Evolutionary conservation across 2,113 vertebrate genomes (phyloP), one percentile per base, ranked within the genome.

Genomic region (Irena cyanogastra): DNA sequence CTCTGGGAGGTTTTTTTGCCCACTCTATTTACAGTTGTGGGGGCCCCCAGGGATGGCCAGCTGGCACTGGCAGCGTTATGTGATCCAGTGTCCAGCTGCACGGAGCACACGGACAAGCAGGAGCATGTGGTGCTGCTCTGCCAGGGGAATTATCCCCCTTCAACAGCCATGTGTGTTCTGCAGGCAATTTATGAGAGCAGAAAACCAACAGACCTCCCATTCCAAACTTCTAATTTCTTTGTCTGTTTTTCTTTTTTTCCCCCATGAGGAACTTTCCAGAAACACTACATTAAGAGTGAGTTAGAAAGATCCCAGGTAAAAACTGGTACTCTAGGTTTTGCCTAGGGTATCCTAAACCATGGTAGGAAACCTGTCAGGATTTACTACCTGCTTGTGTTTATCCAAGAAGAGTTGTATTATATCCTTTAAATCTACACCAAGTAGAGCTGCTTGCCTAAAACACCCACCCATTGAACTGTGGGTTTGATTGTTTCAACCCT

Each of bases 181-280:
- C 64, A 83, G 45, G 27, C 52, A 66, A 59, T 96, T 94, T 95
- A 77, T 77, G 56, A 30, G 59, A 93, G 52, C 68, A 94, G 63
- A 94, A 93, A 90, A 33, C 50, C 59, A 93, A 44, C 71, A 90
- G 54, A 44, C 50, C 59, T 83, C 50, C 54, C 10, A 13, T 77
- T 83, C 66, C 54, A 90, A 83, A 39, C 33, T 74, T 91, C 53
- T 77, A 23, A 89, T 87, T 91, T 92, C 61, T 76, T 88, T 61
- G 35, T 56, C 22, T 80, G 4, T 4, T 6, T 30, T n/a, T 28
- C 44, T 30, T 47, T 50, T 56, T 47, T 54, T 13, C 4, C 13
- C 5, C 13, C 16, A 1, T 5, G 59, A 54, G 88, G 75, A 89
- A 75, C 49, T 79, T 91, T 81, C 68, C 60, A 94, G 87, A 83